phyloP scores from a whole-genome alignment of 2,888 invertebrate species.

The Rhagonycha lutea region DNA sequence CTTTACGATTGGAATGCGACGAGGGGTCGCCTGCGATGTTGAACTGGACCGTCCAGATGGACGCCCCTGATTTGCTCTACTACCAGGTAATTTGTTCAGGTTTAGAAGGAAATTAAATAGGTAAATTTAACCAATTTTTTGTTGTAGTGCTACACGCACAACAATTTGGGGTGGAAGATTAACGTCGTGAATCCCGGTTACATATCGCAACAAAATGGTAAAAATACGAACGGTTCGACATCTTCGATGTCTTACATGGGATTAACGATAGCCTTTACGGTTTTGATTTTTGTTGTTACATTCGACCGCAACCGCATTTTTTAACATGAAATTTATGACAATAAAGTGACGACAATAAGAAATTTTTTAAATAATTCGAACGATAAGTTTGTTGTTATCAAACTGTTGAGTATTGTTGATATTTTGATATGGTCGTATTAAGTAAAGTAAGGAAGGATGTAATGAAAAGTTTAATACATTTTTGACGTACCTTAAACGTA shows the following conservation, averaged over 20 bases:
- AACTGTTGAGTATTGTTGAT: constrained; percentile 1
- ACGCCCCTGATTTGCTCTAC: constrained; percentile 83
- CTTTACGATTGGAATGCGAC: constrained; percentile 75
- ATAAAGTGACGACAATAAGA: constrained; percentile 28
- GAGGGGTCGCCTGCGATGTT: constrained; percentile 76
- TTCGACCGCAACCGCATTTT: constrained; percentile 37
- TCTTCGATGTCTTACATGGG: constrained; percentile 27
- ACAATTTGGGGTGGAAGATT: constrained; percentile 91
- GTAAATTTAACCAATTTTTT: constrained; percentile 9
- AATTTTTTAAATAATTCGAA: constrained; percentile 37
- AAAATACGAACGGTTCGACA: constrained; percentile 23
- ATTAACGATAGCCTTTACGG: constrained; percentile 30
- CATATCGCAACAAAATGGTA: constrained; percentile 49
- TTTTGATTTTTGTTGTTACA: constrained; percentile 31
- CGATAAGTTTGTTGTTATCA: constrained; percentile 14
- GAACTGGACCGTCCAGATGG: constrained; percentile 83
- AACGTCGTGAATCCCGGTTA: constrained; percentile 78
- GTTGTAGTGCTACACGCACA: constrained; percentile 88
- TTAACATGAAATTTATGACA: constrained; percentile 36
- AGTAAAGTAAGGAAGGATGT: not conserved
- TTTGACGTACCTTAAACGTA: constrained; percentile 10
- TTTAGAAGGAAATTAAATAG: not conserved
- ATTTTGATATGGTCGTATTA: constrained; percentile 8
- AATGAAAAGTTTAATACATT: constrained; percentile 2
- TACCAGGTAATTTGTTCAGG: constrained; percentile 74